These are phyloP conservation scores for Strigamia maritima DNA, from an alignment of 2,888 invertebrate species.

Conservation along the genomic window DNA sequence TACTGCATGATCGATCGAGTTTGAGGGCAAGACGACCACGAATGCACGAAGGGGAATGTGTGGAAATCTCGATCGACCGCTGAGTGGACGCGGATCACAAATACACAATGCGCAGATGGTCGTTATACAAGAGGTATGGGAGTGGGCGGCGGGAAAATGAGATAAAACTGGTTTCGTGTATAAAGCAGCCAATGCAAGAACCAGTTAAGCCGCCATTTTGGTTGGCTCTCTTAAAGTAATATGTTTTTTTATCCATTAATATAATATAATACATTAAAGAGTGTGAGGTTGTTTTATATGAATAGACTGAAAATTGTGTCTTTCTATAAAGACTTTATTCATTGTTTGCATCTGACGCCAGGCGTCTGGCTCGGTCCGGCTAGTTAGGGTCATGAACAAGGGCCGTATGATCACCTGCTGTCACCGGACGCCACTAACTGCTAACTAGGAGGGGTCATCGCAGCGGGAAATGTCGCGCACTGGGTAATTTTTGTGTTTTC, in stretches of 20 bases:
- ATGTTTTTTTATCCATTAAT: not conserved
- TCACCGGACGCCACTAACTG: not conserved
- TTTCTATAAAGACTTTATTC: not conserved
- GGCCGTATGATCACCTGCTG: not conserved
- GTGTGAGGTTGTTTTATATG: not conserved
- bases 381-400: not conserved
- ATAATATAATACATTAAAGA: no score
- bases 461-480: constrained; percentile 19
- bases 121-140: not conserved
- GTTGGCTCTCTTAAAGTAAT: not conserved
- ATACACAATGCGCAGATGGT: constrained; percentile 5
- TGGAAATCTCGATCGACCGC: constrained; percentile 20
- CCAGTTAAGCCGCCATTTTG: not conserved
- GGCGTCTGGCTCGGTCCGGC: not conserved
- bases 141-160: not conserved
- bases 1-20: constrained; percentile 19
- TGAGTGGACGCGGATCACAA: constrained; percentile 10
- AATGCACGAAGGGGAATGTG: constrained; percentile 7
- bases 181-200: not conserved
- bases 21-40: not conserved
- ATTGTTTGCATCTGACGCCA: constrained; percentile 4
- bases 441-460: not conserved
- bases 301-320: not conserved
- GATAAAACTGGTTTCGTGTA: not conserved
- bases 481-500: constrained; percentile 19